phyloP scores from a whole-genome alignment of 2,113 vertebrate genomes.

The Coptodon rendalli region DNA sequence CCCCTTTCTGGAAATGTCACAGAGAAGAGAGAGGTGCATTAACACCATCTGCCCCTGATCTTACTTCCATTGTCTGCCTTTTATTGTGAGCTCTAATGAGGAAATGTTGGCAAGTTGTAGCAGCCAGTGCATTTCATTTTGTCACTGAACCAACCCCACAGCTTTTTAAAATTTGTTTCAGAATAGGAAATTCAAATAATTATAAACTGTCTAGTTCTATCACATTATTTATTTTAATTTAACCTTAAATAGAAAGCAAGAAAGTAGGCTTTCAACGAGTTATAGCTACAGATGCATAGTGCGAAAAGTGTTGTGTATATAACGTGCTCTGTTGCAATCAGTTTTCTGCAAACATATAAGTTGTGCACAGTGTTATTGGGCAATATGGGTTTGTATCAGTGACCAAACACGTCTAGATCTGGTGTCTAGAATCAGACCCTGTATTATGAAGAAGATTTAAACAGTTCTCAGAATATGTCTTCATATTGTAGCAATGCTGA shows the following conservation, averaged over 20 bases:
- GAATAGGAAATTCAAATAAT: neutral
- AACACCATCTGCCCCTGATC: neutral
- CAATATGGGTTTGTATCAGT: neutral
- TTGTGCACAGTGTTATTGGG: neutral
- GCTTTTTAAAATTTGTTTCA: neutral
- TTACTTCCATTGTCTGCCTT: neutral
- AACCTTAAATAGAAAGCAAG: neutral
- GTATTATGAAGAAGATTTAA: neutral
- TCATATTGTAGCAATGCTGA: neutral
- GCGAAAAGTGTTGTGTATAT: neutral
- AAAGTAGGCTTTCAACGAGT: neutral
- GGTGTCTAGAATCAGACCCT: neutral
- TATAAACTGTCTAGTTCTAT: neutral
- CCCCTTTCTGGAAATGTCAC: conserved; percentile 10
- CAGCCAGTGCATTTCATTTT: neutral
- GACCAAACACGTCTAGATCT: neutral
- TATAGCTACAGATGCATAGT: neutral
- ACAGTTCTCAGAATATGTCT: neutral
- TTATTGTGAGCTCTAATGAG: neutral
- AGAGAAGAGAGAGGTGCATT: neutral
- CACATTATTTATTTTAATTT: neutral
- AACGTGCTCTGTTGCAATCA: neutral
- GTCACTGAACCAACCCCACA: neutral
- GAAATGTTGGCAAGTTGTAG: neutral
- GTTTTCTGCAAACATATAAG: neutral